Evolutionary conservation across 2,888 invertebrate species (phyloP).

Genomic region (Seira musarum): DNA sequence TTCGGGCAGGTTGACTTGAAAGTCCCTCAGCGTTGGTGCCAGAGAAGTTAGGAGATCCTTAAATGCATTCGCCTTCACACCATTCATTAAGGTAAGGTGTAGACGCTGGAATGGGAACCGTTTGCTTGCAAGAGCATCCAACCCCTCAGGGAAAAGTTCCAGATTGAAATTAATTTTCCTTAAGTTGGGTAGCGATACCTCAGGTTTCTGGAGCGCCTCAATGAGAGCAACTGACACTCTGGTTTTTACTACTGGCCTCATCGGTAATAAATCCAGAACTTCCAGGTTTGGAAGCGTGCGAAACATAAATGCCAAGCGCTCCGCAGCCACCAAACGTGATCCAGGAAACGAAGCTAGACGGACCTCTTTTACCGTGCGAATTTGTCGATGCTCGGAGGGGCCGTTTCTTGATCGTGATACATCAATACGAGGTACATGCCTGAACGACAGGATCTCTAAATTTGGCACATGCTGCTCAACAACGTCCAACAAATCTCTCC

Average conservation of each 20-base stretch:
- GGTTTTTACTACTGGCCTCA: constrained; percentile 24
- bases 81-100: constrained; percentile 27
- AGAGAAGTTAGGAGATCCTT: constrained; percentile 44
- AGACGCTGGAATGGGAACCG: constrained; percentile 41
- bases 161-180: constrained; percentile 45
- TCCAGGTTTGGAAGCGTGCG: constrained; percentile 55
- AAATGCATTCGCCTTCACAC: constrained; percentile 44
- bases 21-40: constrained; percentile 36
- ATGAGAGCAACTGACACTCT: constrained; percentile 37
- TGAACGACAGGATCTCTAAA: constrained; percentile 42
- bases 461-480: constrained; percentile 43
- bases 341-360: constrained; percentile 42
- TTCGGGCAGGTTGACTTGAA: constrained; percentile 52
- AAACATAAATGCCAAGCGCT: constrained; percentile 51
- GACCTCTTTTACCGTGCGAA: constrained; percentile 48
- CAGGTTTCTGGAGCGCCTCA: constrained; percentile 33
- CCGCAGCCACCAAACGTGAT: neutral
- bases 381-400: neutral
- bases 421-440: constrained; percentile 36
- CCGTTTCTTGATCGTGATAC: constrained; percentile 8
- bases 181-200: constrained; percentile 35
- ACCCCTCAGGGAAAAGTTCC: constrained; percentile 37
- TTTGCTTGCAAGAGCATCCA: constrained; percentile 45
- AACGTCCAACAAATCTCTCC: constrained; percentile 43
- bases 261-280: constrained; percentile 38